Base-by-base conservation (phyloP, 2,113 vertebrate species). In the Ovibos moschatus region DNA sequence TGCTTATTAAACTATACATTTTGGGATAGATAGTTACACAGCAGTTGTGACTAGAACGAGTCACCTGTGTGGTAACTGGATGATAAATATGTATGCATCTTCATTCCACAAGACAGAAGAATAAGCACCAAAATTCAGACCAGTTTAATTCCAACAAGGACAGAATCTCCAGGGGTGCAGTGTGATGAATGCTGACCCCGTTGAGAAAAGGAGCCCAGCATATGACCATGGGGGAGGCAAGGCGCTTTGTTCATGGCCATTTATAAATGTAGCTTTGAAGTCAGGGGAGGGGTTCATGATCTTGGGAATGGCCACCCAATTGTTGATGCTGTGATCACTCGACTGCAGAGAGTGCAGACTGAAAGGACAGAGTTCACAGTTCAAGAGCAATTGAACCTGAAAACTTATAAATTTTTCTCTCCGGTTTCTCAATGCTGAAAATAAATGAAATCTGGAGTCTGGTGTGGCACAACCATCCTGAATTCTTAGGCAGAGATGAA, bases 391-490 rank as follows among this genome's bases (percentile, higher is more conserved):
- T 62, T 94, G 74, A 91, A 95, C 27, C 14, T 36, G 5, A 84
- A 90, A 79, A 88, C 15, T 64, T 87, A 36, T 14, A 64, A 55
- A 55, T 6, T 90, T 36, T 78, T 96, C 33, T 81, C 25, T 87
- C n/a, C 47, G 3, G 16, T 23, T 87, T 79, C 87, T 84, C 13
- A 94, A 2, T 74, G 87, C 36, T 64, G 16, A 74, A 94, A 58
- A 58, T 36, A 88, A 85, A 76, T 92, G 57, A 92, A 95, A 60
- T 90, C 57, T 64, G 10, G 27, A 53, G 7, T 89, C 84, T 96
- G 23, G 25, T 82, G 7, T 83, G 21, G 36, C 30, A 57, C 6
- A 47, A 51, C 8, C 23, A 81, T 43, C 53, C 40, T 82, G n/a
- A 74, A 87, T 47, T 87, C 86, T 79, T 83, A 82, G 55, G n/a